These are phyloP conservation scores for Rafetus swinhoei DNA, from an alignment of 2,113 vertebrate species.

Conservation along the genomic window DNA sequence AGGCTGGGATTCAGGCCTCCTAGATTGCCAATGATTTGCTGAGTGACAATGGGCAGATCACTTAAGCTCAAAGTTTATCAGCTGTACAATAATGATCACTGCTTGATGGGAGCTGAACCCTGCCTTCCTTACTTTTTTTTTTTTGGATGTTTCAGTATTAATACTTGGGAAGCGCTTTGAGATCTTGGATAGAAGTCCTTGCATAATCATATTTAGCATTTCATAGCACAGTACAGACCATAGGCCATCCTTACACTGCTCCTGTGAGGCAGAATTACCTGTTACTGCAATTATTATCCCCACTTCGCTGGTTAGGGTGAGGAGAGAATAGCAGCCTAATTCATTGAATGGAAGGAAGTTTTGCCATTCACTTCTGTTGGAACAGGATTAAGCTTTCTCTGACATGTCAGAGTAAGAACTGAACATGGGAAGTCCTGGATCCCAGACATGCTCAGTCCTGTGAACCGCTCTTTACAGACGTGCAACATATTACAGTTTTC, in stretches of 20 bases:
- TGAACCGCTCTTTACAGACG: not conserved
- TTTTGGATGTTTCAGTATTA: slow-evolving; percentile 74
- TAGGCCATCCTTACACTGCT: slow-evolving; percentile 69
- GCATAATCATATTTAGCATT: slow-evolving; percentile 77
- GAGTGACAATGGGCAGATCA: slow-evolving; percentile 64
- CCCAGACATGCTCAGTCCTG: not conserved
- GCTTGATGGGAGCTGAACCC: slow-evolving; percentile 70
- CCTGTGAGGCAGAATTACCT: slow-evolving; percentile 76
- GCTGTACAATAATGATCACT: slow-evolving; percentile 67
- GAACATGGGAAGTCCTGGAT: not conserved
- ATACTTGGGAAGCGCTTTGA: slow-evolving; percentile 74
- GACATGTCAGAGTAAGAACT: not conserved
- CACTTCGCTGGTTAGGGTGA: slow-evolving; percentile 64
- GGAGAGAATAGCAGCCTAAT: slow-evolving; percentile 70
- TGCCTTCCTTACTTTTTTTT: slow-evolving; percentile 73
- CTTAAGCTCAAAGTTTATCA: slow-evolving; percentile 66
- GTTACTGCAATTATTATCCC: slow-evolving; percentile 76
- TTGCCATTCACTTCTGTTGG: slow-evolving; percentile 24
- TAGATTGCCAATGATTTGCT: slow-evolving; percentile 38
- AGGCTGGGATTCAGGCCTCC: not conserved
- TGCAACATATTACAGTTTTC: not conserved
- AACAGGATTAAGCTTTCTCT: slow-evolving; percentile 36
- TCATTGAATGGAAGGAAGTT: slow-evolving; percentile 38
- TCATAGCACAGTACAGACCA: slow-evolving; percentile 69
- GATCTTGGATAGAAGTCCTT: slow-evolving; percentile 74